phyloP scores from a whole-genome alignment of 2,888 invertebrate genomes.

The Cantharis flavilabris region DNA sequence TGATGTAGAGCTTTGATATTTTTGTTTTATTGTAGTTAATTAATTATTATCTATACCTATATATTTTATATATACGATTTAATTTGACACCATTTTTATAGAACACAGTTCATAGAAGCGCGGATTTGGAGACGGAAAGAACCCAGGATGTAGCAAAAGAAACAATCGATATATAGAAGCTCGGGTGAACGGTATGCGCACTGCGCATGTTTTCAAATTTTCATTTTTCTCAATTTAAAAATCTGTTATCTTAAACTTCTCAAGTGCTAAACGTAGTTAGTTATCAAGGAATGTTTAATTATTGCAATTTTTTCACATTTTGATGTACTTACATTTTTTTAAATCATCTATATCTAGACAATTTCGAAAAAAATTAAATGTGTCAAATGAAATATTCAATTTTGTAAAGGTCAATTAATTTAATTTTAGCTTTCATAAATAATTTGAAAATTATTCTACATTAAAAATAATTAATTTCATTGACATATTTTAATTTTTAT shows the following conservation, averaged over 20 bases:
- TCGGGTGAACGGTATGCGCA: conserved; percentile 43
- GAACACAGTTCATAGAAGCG: conserved; percentile 39
- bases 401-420: background rate
- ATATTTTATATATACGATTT: background rate
- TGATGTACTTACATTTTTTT: background rate
- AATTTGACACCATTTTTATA: conserved; percentile 24
- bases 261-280: conserved; percentile 7
- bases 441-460: background rate
- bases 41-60: background rate
- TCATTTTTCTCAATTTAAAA: conserved; percentile 30
- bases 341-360: background rate
- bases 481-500: background rate
- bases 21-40: background rate
- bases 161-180: conserved; percentile 45
- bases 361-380: background rate
- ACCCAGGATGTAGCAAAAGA: conserved; percentile 43
- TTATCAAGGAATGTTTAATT: conserved; percentile 12
- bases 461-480: background rate
- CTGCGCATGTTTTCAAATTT: conserved; percentile 45
- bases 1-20: conserved; percentile 1
- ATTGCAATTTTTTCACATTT: background rate
- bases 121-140: conserved; percentile 37
- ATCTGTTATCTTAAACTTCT: conserved; percentile 14
- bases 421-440: background rate
- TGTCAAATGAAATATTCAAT: background rate